A percentile compares a stretch with the other conserved stretches of the same genome.
Conservation (phyloP, 1,140 invertebrate species). For the Dufourea novaeangliae region DNA sequence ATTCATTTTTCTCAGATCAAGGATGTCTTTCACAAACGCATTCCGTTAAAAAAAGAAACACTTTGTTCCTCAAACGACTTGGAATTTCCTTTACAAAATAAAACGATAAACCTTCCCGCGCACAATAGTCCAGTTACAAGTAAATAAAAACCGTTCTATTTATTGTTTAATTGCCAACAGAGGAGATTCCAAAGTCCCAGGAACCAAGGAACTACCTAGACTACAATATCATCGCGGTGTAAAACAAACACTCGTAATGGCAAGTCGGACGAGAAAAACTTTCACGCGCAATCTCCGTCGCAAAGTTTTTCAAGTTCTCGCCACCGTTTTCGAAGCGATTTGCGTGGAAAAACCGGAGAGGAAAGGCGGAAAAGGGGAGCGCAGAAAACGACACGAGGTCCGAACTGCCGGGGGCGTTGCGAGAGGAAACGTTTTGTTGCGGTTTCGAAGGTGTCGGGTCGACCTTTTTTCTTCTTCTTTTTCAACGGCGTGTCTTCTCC, state of each 20-base stretch:
- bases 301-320: slow-evolving; percentile 2
- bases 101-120: no score
- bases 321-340: slow-evolving; percentile 15
- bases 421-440: not conserved
- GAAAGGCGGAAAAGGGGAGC: not conserved
- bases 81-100: no score
- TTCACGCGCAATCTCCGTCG: not conserved
- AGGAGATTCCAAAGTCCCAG: not conserved
- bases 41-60: no score
- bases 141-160: no score
- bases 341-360: not conserved
- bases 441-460: not conserved
- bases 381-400: not conserved
- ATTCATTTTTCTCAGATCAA: no score
- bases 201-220: not conserved
- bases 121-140: no score
- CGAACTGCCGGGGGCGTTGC: not conserved
- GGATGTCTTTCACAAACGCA: no score
- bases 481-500: no score
- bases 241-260: not conserved
- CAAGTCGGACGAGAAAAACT: not conserved
- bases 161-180: no score
- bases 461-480: not conserved
- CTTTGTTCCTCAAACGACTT: no score
- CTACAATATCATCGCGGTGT: no score